Percentiles rank a stretch among this genome's conserved stretches.
These are phyloP conservation scores for Cryptus viduatorius DNA, from an alignment of 2,888 invertebrate genomes.

Conservation along the genomic window DNA sequence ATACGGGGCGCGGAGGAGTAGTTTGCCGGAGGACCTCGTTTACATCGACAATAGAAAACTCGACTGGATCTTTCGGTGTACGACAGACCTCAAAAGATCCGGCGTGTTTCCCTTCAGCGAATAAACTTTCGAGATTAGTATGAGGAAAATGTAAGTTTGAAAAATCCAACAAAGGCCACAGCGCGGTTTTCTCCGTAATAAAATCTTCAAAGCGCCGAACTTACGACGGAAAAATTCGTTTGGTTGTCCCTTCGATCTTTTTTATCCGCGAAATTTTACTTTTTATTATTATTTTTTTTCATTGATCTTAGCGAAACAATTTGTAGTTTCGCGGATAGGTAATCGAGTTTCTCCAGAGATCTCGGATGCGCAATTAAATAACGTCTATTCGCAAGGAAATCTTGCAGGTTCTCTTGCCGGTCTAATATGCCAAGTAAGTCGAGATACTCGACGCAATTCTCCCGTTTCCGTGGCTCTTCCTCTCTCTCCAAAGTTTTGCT, in stretches of 20 bases:
- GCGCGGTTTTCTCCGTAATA: not conserved
- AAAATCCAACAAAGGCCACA: not conserved
- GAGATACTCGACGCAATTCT: conserved; percentile 46
- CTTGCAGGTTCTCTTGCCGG: not conserved
- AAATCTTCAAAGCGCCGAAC: not conserved
- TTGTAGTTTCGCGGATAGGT: not conserved
- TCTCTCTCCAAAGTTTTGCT: conserved; percentile 42
- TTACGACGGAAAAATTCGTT: not conserved
- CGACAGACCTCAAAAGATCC: conserved; percentile 48
- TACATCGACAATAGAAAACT: conserved; percentile 46
- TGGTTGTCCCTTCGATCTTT: not conserved
- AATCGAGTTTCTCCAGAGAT: not conserved
- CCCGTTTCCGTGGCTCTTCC: conserved; percentile 23
- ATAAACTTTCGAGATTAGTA: conserved; percentile 54
- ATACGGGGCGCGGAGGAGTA: not conserved
- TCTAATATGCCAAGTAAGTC: conserved; percentile 28
- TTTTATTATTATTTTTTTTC: not conserved
- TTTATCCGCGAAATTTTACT: not conserved
- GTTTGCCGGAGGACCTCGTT: conserved; percentile 42
- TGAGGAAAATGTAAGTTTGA: not conserved
- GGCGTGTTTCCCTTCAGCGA: conserved; percentile 10
- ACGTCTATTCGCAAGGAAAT: not conserved
- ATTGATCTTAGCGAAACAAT: not conserved
- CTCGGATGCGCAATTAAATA: not conserved
- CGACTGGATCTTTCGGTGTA: conserved; percentile 27